These are phyloP conservation scores for Naso thynnoides DNA, from an alignment of 2,797 vertebrate species.

Conservation along the genomic window DNA sequence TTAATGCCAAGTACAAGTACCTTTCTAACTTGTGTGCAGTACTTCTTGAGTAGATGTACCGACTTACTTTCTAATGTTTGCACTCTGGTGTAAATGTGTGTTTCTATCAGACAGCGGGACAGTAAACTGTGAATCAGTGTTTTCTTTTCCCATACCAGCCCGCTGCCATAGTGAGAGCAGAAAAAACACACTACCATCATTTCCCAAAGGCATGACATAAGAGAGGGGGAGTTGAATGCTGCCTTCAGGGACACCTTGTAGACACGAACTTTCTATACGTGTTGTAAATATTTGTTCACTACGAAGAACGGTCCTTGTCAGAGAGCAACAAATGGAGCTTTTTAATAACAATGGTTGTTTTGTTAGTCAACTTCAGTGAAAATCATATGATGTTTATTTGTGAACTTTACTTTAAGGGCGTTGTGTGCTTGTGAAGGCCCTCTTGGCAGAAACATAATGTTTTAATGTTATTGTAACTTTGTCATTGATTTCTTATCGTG, in stretches of 20 bases:
- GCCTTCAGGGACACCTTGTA: constrained; percentile 62
- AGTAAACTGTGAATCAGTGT: constrained; percentile 14
- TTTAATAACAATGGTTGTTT: constrained; percentile 1
- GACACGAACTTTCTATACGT: accelerated
- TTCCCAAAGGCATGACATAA: constrained; percentile 63
- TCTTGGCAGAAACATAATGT: not conserved
- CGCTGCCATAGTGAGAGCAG: constrained; percentile 59
- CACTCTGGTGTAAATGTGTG: not conserved
- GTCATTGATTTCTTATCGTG: too few species aligned
- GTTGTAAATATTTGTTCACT: not conserved
- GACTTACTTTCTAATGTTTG: not conserved
- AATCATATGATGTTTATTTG: not conserved
- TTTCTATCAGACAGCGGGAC: constrained; percentile 4
- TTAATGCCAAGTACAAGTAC: not conserved
- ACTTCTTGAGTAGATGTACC: not conserved
- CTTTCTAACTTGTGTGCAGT: not conserved
- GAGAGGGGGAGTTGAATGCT: constrained; percentile 38
- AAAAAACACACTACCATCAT: constrained; percentile 48
- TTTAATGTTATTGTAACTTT: not conserved
- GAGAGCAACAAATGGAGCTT: not conserved
- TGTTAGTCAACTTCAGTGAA: not conserved
- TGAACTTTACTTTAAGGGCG: not conserved
- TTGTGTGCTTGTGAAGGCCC: not conserved
- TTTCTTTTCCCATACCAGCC: constrained; percentile 37
- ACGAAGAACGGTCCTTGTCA: not conserved